Evolutionary conservation across 2,888 invertebrate genomes (phyloP).

Genomic region (Apotomis betuletana): DNA sequence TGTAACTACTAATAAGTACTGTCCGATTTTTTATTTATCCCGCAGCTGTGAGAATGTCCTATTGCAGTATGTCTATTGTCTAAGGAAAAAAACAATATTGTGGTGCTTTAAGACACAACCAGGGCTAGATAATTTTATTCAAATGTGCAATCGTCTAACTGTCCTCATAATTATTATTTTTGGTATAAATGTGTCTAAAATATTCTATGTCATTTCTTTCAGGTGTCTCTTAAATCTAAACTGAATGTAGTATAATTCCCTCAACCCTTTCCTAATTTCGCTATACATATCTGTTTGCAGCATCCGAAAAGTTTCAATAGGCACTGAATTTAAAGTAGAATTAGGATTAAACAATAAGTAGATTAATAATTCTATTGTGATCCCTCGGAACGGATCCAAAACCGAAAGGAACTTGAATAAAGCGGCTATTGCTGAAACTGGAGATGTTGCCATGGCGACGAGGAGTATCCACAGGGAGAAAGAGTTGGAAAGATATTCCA

Average conservation of each 20-base stretch:
- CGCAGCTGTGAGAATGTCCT: too few relatives aligned
- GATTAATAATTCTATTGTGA: slow-evolving; percentile 36
- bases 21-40: too few relatives aligned
- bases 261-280: not conserved
- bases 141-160: too few relatives aligned
- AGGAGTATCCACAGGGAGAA: too few relatives aligned
- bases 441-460: not conserved
- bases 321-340: slow-evolving; percentile 27
- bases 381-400: slow-evolving; percentile 9
- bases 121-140: too few relatives aligned
- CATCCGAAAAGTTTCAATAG: slow-evolving; percentile 22
- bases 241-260: slow-evolving; percentile 1
- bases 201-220: not conserved
- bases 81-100: too few relatives aligned
- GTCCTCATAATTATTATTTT: too few relatives aligned
- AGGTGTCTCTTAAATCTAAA: too few relatives aligned
- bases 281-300: slow-evolving; percentile 6
- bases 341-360: slow-evolving; percentile 31
- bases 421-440: slow-evolving; percentile 8
- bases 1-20: too few relatives aligned
- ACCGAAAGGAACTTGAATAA: slow-evolving; percentile 12
- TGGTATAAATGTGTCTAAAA: not conserved
- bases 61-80: too few relatives aligned
- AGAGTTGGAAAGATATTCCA: too few relatives aligned
- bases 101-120: too few relatives aligned